Base-by-base conservation (phyloP, 1,140 invertebrate species). In the Thaumatotibia leucotreta region DNA sequence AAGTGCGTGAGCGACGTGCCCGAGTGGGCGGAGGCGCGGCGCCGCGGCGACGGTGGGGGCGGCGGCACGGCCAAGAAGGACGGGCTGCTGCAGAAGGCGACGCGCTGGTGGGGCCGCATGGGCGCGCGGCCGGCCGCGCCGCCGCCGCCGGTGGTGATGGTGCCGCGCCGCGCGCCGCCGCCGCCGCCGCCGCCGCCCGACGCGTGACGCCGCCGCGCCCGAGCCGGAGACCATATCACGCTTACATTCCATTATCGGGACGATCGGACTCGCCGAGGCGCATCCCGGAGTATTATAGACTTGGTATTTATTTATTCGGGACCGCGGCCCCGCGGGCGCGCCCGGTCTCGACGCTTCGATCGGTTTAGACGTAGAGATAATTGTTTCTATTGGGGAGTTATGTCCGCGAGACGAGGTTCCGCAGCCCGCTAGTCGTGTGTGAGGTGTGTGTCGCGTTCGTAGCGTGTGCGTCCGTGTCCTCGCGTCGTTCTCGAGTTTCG, bases 1-100 rank as follows among this genome's bases (percentile, higher is more conserved):
- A 92, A 92, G 79, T 91, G 89, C 78, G 91, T 92, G 85, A 89
- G 84, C 84, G 91, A 92, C 84, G 88, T 91, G 73, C 91, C 91
- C 65, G 89, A 91, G 75, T 92, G 89, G 89, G 86, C 89, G 74
- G 87, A 78, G 52, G 58, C 64, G 70, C 68, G 64, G 64, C 69
- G 64, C 65, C 73, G 68, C 67, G 82, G 23, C 35, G 74, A 72
- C 69, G 69, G 76, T 70, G 68, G 64, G 49, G 54, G 65, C 61
- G 69, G 82, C 66, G 79, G 71, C 39, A 74, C 72, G 58, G 72
- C 70, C 77, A 91, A 90, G 76, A 90, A 90, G 76, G 88, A 89
- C 75, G 86, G 88, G 24, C 77, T 91, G 71, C 75, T 91, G 75
- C 89, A 91, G 77, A 91, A 90, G 77, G 89, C 88, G 11, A 84